phyloP scores from a whole-genome alignment of 1,140 invertebrate genomes.

The Pseudoatta argentina region DNA sequence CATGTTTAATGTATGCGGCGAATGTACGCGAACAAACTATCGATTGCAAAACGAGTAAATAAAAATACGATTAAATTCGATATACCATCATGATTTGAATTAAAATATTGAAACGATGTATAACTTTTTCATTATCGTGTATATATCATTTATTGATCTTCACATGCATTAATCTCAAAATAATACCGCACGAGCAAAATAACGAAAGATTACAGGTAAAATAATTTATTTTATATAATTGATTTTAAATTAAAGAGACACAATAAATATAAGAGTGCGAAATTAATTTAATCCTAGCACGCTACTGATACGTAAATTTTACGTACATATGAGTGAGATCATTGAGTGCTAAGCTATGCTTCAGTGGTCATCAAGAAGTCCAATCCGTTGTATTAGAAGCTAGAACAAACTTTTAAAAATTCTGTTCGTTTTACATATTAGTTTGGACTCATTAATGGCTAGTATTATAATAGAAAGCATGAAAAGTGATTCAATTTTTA shows the following conservation, averaged over 20 bases:
- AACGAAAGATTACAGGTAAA: neutral
- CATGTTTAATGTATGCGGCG: slow-evolving; percentile 15
- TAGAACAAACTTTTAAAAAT: too few relatives aligned
- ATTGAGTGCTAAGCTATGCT: too few relatives aligned
- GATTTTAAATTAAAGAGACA: neutral
- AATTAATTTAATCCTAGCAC: neutral
- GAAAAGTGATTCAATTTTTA: too few relatives aligned
- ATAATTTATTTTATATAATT: too few relatives aligned
- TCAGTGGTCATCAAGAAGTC: too few relatives aligned
- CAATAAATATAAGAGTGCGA: neutral
- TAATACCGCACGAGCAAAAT: neutral
- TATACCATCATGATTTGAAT: neutral
- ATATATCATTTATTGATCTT: neutral
- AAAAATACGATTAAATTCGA: slow-evolving; percentile 1
- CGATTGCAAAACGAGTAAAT: slow-evolving; percentile 13
- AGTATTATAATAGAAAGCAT: too few relatives aligned
- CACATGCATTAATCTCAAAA: neutral
- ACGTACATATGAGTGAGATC: too few relatives aligned
- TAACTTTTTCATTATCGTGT: neutral
- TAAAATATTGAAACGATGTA: slow-evolving; percentile 20
- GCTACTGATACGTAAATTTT: too few relatives aligned
- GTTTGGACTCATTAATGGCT: too few relatives aligned
- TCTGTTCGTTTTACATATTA: too few relatives aligned
- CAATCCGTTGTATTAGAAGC: too few relatives aligned
- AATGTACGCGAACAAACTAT: neutral